Evolutionary conservation across 1,140 invertebrate species (phyloP).

Genomic region (Formica selysi): DNA sequence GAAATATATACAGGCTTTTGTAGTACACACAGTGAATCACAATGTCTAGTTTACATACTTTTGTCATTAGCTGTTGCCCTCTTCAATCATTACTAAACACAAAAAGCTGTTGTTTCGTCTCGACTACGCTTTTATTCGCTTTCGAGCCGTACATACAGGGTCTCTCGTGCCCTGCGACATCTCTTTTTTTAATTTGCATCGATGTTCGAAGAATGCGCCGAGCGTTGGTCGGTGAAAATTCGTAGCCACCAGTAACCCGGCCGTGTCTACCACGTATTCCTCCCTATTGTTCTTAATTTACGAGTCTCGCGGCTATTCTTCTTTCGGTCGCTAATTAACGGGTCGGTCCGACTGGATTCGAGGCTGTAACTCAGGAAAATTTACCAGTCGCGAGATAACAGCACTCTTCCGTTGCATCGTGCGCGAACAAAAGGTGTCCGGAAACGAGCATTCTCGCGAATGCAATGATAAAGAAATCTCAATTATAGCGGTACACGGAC

Average conservation of each 20-base stretch:
- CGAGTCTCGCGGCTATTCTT: constrained; percentile 75
- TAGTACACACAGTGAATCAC: neutral
- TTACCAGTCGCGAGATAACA: constrained; percentile 75
- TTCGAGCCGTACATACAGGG: neutral
- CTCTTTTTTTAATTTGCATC: constrained; percentile 57
- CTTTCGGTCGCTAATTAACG: constrained; percentile 76
- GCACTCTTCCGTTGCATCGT: constrained; percentile 46
- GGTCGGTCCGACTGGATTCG: constrained; percentile 73
- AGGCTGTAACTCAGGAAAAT: constrained; percentile 75
- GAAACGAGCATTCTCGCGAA: constrained; percentile 61
- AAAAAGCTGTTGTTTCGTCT: constrained; percentile 26
- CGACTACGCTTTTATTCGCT: constrained; percentile 44
- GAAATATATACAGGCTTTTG: constrained; percentile 22
- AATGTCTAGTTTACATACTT: constrained; percentile 40
- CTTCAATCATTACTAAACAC: constrained; percentile 18
- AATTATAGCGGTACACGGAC: constrained; percentile 60
- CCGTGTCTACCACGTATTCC: constrained; percentile 62
- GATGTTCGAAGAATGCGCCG: constrained; percentile 30
- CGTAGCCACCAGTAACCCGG: constrained; percentile 10
- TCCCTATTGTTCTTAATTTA: constrained; percentile 77
- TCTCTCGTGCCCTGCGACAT: neutral
- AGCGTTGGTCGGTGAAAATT: constrained; percentile 36
- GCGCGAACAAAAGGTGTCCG: constrained; percentile 66
- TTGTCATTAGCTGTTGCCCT: constrained; percentile 50
- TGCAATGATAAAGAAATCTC: constrained; percentile 73